Evolutionary conservation across 2,888 invertebrate genomes (phyloP), one percentile per base, ranked within the genome.

Genomic region (Folsomia manolachei): DNA sequence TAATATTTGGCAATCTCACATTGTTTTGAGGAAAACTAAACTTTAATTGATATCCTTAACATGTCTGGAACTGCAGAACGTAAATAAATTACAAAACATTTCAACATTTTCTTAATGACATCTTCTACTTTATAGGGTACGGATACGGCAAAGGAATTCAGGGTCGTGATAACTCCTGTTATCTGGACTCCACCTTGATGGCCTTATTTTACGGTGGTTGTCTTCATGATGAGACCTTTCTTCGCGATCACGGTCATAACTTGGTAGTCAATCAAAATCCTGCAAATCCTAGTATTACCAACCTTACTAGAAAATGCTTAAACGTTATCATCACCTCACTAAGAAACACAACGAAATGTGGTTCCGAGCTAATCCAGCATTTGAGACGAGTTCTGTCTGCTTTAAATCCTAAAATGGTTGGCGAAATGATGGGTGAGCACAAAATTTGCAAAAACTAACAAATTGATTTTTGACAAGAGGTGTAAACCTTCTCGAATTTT

Each of bases 141-240:
- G 60, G 60, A 4, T 60, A 60, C n/a, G 60, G 60, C 7, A 60
- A 60, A 60, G 60, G 60, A n/a, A 60, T 60, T 60, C 60, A 60
- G 23, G 60, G 60, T 11, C 23, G 60, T 7, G 23, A 60, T 21
- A 60, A 60, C 60, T 60, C 60, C 9, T 60, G 60, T n/a, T 60
- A 60, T n/a, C n/a, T 60, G 60, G 60, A 60, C 60, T 11, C 60
- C 60, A 21, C 23, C 7, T 21, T 60, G n/a, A 60, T 60, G 60
- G n/a, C 60, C 60, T 21, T 60, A 7, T 60, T 60, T 21, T 60
- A 60, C n/a, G 60, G 60, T 11, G n/a, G 19, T 4, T 19, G 9
- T n/a, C 4, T 7, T n/a, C 23, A 19, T 7, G 9, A 60, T n/a
- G 4, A n/a, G n/a, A 60, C 23, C 7, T 39, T 39, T 39, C n/a